Base-by-base conservation (phyloP, 2,888 invertebrate species). In the Torymus tubicola region DNA sequence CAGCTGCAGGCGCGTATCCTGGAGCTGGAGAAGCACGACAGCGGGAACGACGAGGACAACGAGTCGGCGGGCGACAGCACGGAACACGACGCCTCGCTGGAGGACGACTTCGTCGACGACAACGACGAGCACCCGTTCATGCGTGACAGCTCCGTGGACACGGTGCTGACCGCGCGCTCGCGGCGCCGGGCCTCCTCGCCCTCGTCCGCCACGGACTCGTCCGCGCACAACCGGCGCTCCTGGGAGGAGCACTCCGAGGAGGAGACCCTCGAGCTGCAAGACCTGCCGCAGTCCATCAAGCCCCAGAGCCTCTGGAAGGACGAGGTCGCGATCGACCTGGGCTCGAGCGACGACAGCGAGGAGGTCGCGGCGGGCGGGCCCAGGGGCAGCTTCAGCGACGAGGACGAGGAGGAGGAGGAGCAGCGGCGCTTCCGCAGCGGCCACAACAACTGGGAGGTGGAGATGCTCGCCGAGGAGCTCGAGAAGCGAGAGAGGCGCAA, bases 391-490 rank as follows among this genome's bases (percentile, higher is more conserved):
- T 91, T 91, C 31, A 91, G 92, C 78, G 92, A 92, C 83, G 89
- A 92, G 11, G 89, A 90, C 50, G n/a, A n/a, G n/a, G 86, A 92
- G 58, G 90, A 80, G 24, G 85, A 85, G 69, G 83, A 63, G 75
- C 85, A 82, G 24, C 84, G 83, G 31, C 88, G 88, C 82, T 90
- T 90, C 4, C 87, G 88, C 2, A 83, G 82, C 24, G 87, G 89
- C 8, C 90, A 91, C 82, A 93, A 94, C 82, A 94, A 95, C 87
- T 96, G 96, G 96, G 96, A 96, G 89, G 94, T 96, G 0, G 93
- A 94, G 89, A 95, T 96, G 95, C 90, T 96, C 57, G 96, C 95
- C 0, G 93, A 95, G 83, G 95, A 96, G 88, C 91, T 96, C 84
- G 90, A 91, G 31, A 89, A 91, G 24, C 24, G 24, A 3, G 24